A percentile compares a stretch with the other conserved stretches of the same genome.
Conservation (phyloP, 2,888 invertebrate genomes). For the Sarcophaga subvicina region DNA sequence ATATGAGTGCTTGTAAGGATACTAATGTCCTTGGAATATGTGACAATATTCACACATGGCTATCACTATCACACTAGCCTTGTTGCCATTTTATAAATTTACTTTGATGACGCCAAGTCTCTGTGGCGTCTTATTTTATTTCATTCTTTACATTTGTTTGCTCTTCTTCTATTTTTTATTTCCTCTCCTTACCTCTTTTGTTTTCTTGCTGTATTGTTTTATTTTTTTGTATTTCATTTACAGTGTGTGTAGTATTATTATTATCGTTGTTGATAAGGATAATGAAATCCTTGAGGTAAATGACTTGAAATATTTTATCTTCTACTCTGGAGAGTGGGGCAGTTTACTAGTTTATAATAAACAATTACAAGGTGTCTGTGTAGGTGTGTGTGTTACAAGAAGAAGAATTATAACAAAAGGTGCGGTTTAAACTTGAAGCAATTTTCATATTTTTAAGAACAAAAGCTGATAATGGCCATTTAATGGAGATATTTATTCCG, state of each 20-base stretch:
- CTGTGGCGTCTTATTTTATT: conserved; percentile 73
- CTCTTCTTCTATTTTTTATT: conserved; percentile 22
- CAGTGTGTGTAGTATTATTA: conserved; percentile 67
- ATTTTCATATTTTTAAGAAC: conserved; percentile 12
- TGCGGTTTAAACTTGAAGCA: conserved; percentile 71
- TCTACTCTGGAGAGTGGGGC: not conserved
- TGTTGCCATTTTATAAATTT: conserved; percentile 61
- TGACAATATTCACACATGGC: conserved; percentile 50
- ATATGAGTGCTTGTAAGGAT: not conserved
- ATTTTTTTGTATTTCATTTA: conserved; percentile 58
- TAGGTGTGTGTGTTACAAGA: conserved; percentile 68
- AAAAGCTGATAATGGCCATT: conserved; percentile 50
- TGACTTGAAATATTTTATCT: conserved; percentile 75
- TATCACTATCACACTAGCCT: conserved; percentile 33
- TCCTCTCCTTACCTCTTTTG: no score
- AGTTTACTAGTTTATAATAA: not conserved
- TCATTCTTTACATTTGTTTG: conserved; percentile 22
- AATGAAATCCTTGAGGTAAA: conserved; percentile 79
- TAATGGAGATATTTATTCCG: conserved; percentile 28
- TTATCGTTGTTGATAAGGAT: conserved; percentile 75
- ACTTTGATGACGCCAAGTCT: conserved; percentile 69
- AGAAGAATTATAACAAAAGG: conserved; percentile 74
- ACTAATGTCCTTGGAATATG: conserved; percentile 47
- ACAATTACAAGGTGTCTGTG: not conserved
- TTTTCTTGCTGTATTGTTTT: no score